Evolutionary conservation across 2,888 invertebrate genomes (phyloP).

Genomic region (Pterostichus madidus): DNA sequence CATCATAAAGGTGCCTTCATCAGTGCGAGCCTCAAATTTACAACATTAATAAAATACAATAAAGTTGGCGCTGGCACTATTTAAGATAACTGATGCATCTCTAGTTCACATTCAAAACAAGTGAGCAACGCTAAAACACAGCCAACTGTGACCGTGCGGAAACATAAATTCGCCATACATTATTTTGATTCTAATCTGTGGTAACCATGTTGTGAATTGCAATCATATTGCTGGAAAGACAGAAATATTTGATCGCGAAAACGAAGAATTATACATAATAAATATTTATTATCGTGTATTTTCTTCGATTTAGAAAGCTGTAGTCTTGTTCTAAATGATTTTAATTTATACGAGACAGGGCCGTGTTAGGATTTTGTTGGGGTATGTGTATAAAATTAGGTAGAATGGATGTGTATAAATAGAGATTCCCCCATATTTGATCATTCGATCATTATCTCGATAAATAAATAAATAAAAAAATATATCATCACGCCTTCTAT

Average conservation of each 20-base stretch:
- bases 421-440: too few relatives aligned
- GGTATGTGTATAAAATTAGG: too few relatives aligned
- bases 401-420: too few relatives aligned
- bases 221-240: slow-evolving; percentile 22
- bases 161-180: slow-evolving; percentile 49
- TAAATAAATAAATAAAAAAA: too few relatives aligned
- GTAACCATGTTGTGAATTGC: slow-evolving; percentile 35
- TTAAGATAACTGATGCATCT: slow-evolving; percentile 16
- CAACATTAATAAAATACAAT: slow-evolving; percentile 27
- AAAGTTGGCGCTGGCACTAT: slow-evolving; percentile 12
- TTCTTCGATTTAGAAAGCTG: neutral
- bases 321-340: too few relatives aligned
- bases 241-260: slow-evolving; percentile 12
- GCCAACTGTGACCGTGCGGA: slow-evolving; percentile 50
- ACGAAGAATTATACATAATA: neutral
- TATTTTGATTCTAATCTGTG: slow-evolving; percentile 49
- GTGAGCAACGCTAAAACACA: slow-evolving; percentile 38
- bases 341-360: too few relatives aligned
- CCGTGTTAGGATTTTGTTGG: too few relatives aligned
- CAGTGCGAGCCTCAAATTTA: slow-evolving; percentile 14
- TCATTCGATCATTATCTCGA: too few relatives aligned
- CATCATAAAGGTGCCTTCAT: slow-evolving; percentile 33
- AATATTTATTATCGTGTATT: neutral
- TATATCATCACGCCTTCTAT: too few relatives aligned
- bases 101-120: slow-evolving; percentile 12